Percentiles rank a stretch among this genome's conserved stretches.
Conservation (phyloP, 2,888 invertebrate genomes). For the Gymnoscelis rufifasciata region DNA sequence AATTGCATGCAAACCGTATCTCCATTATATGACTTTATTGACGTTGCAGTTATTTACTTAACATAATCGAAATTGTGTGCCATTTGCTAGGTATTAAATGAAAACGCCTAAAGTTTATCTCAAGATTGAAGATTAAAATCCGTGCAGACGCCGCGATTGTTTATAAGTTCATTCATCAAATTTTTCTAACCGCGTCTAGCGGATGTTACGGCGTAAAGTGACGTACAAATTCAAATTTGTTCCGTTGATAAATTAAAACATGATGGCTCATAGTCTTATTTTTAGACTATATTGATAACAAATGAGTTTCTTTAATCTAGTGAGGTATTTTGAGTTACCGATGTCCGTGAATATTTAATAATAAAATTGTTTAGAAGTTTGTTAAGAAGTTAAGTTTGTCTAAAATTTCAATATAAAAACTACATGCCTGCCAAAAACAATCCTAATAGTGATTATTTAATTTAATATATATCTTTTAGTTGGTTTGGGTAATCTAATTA, state of each 20-base stretch:
- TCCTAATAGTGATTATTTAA: too few species aligned
- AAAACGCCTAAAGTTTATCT: conserved; percentile 19
- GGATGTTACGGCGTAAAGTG: conserved; percentile 33
- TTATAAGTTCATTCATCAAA: conserved; percentile 57
- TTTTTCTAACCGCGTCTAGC: conserved; percentile 41
- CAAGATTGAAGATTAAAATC: conserved; percentile 49
- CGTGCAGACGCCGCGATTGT: conserved; percentile 45
- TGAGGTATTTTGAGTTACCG: too few species aligned
- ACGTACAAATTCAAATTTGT: conserved; percentile 32
- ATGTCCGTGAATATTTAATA: too few species aligned
- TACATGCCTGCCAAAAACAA: too few species aligned
- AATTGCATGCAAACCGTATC: not conserved
- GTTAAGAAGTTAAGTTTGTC: too few species aligned
- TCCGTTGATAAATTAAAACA: conserved; percentile 27
- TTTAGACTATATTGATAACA: conserved; percentile 22
- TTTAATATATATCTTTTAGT: too few species aligned
- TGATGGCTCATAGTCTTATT: conserved; percentile 23
- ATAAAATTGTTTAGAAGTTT: too few species aligned
- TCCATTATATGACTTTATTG: not conserved
- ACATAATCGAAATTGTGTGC: not conserved
- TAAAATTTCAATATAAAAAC: too few species aligned
- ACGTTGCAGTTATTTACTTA: not conserved
- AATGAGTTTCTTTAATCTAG: too few species aligned
- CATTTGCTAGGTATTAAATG: not conserved
- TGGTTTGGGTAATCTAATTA: too few species aligned